These are phyloP conservation scores for Sebastes cheni DNA, from an alignment of 2,797 vertebrate genomes.

Conservation along the genomic window DNA sequence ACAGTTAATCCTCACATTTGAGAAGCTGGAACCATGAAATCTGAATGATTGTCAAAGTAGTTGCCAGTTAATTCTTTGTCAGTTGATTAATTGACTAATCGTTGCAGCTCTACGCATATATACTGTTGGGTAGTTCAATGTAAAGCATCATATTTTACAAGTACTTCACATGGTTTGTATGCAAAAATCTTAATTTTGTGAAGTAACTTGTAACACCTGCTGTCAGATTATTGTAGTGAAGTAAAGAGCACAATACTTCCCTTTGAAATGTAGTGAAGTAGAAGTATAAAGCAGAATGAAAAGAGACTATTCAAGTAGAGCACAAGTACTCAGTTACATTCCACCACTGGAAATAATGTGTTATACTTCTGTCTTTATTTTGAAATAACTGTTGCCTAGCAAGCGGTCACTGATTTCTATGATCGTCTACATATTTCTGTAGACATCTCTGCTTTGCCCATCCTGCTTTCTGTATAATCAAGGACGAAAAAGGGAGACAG, in stretches of 20 bases:
- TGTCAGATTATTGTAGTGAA: neutral
- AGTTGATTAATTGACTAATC: neutral
- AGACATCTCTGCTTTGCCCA: neutral
- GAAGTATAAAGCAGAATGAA: neutral
- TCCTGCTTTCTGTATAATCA: neutral
- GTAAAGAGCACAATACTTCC: neutral
- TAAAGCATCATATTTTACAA: neutral
- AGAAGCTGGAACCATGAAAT: neutral
- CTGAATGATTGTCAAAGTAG: no score
- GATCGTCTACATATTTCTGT: neutral
- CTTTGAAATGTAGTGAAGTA: neutral
- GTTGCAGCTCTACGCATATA: neutral
- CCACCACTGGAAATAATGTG: neutral
- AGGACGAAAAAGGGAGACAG: neutral
- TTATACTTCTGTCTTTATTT: neutral
- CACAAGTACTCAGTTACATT: neutral
- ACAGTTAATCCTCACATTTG: neutral
- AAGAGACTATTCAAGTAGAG: neutral
- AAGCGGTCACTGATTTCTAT: slow-evolving; percentile 8
- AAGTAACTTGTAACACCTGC: neutral
- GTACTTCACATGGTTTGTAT: neutral
- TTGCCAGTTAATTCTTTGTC: neutral
- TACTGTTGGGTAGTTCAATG: neutral
- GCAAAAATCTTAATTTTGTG: neutral
- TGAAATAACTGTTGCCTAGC: neutral